Base-by-base conservation (phyloP, 2,113 vertebrate genomes). In the Mirounga angustirostris region DNA sequence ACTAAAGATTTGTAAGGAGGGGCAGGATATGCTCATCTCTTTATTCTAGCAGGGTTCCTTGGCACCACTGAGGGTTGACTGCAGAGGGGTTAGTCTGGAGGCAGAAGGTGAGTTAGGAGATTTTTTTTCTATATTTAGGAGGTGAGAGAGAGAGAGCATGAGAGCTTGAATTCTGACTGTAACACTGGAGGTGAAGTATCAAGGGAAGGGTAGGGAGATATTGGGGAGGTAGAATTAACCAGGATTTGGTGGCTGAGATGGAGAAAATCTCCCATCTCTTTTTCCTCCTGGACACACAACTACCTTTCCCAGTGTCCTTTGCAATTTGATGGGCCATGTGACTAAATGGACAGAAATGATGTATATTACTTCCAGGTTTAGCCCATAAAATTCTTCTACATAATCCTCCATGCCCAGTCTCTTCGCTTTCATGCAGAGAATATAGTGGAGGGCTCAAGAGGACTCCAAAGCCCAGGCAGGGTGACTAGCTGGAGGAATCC, bases 41-140 rank as follows among this genome's bases (percentile, higher is more conserved):
- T 88, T 76, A 81, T 81, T 95, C n/a, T 84, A 85, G 61, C 2
- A 61, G 76, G 78, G 74, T 81, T 56, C 63, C 73, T 61, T 81
- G 65, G 63, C 43, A 95, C 22, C 1, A 2, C 18, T 40, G 18
- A 91, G 19, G 28, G n/a, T 33, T 95, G 76, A 40, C 76, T 76
- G 11, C 28, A 76, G 56, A 91, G 80, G 43, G 8, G 5, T 65
- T 40, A 76, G 36, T 50, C 67, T 19, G 30, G 36, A 90, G 36
- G 81, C 30, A 91, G 84, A 76, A 93, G 80, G 30, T 85, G 11
- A 78, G 12, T 94, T n/a, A 30, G 21, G 50, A 71, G 88, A 79
- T 69, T n/a, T n/a, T 69, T 13, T 50, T 58, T 94, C 59, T 59
- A 5, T 74, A 24, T 76, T 87, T 40, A 79, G 74, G 28, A 79